Conservation (phyloP, 2,888 invertebrate species). For the Eristalis tenax region DNA sequence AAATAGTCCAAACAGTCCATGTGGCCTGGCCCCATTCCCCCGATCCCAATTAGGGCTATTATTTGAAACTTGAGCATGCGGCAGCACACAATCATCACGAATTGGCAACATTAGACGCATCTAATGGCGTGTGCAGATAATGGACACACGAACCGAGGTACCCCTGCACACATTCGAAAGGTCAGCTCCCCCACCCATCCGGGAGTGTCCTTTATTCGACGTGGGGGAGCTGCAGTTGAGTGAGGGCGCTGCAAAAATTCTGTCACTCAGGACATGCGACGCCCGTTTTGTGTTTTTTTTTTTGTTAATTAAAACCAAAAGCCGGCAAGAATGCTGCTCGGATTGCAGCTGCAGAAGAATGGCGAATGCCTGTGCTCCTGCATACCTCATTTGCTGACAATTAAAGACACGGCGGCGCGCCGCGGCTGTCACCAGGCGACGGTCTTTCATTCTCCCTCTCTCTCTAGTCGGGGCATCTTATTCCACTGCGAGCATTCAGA, state of each 20-base stretch:
- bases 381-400: neutral
- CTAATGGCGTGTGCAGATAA: conserved; percentile 49
- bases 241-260: neutral
- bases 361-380: conserved; percentile 3
- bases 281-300: conserved; percentile 42
- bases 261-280: neutral
- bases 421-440: conserved; percentile 4
- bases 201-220: neutral
- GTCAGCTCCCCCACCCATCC: neutral
- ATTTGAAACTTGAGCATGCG: conserved; percentile 47
- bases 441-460: neutral
- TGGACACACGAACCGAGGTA: conserved; percentile 3
- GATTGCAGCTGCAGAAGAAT: conserved; percentile 32
- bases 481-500: conserved; percentile 16
- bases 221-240: neutral
- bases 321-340: conserved; percentile 27
- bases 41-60: conserved; percentile 43
- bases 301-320: conserved; percentile 63
- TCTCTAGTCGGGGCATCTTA: neutral
- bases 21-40: conserved; percentile 18
- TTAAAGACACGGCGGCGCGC: conserved; percentile 24
- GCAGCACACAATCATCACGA: conserved; percentile 32
- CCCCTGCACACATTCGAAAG: conserved; percentile 28
- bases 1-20: conserved; percentile 24
- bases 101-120: conserved; percentile 53